Conservation (phyloP, 2,797 vertebrate genomes). For the Lutra lutra region DNA sequence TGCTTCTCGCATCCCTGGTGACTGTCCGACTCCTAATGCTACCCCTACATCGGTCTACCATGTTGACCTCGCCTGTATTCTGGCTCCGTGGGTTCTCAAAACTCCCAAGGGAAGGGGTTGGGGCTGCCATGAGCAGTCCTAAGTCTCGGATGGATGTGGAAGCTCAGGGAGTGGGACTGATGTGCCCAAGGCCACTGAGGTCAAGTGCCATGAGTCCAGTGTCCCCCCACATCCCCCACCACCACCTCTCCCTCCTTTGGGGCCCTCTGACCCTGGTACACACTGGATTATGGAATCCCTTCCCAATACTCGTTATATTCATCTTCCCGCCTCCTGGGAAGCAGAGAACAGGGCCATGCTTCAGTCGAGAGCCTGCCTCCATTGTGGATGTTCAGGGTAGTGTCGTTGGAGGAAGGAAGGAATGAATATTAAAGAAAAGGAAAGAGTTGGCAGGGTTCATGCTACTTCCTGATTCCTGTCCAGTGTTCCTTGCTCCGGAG, state of each 20-base stretch:
- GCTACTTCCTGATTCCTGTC: background rate
- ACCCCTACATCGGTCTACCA: background rate
- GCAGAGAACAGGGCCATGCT: background rate
- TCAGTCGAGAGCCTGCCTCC: rapidly evolving
- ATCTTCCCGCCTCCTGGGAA: background rate
- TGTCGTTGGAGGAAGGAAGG: background rate
- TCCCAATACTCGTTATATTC: background rate
- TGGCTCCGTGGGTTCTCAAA: background rate
- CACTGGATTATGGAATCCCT: background rate
- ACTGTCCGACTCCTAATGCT: background rate
- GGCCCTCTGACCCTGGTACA: background rate
- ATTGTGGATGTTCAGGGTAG: background rate
- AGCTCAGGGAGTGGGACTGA: background rate
- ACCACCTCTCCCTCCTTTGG: background rate
- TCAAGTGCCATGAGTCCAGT: background rate
- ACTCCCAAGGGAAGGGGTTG: background rate
- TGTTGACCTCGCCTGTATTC: rapidly evolving
- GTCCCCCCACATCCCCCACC: rapidly evolving
- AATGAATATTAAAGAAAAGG: background rate
- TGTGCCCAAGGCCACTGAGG: background rate
- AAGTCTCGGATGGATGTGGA: background rate
- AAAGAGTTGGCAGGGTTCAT: background rate
- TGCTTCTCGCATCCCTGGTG: background rate
- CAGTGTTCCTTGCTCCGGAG: background rate
- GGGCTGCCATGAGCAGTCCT: background rate